Evolutionary conservation across 2,888 invertebrate genomes (phyloP), one percentile per base, ranked within the genome.

Genomic region (Gryllus longicercus): DNA sequence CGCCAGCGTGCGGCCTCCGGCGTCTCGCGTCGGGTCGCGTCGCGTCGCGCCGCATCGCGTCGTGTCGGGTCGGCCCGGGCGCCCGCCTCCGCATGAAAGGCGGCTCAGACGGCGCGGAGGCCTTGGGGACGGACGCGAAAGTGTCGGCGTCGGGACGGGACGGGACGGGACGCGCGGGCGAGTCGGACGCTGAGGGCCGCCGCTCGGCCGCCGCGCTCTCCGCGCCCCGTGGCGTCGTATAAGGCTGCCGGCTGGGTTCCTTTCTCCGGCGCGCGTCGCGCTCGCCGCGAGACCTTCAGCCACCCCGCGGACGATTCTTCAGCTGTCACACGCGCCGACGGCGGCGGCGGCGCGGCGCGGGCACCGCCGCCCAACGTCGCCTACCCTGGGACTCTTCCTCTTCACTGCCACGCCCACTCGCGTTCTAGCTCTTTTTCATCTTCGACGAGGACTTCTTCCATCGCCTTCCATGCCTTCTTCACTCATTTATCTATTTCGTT

Each of bases 251-350:
- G 63, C 38, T 38, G 38, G n/a, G 63, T 18, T 5, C 63, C 63
- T 63, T 63, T 63, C 63, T 5, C 63, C 38, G 0, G 38, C 38
- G 38, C 38, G 38, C 38, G 8, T 38, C 38, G 14, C 63, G n/a
- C 63, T 63, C 63, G 14, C 63, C 63, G 51, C 51, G 63, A 63
- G 63, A 63, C 63, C 63, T 63, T 63, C 63, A 63, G 63, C 63
- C 63, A 63, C 12, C 14, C 8, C 63, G 63, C 63, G 5, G 63
- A 63, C 63, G 63, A 63, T 63, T 63, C 63, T 63, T 63, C 63
- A 63, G 16, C 63, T 63, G 63, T 63, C 63, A 63, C 63, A 14
- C 63, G n/a, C 14, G 63, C n/a, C 14, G 63, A 16, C 16, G 63
- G 63, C 8, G 38, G 16, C 51, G 63, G 18, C 18, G 16, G 12